phyloP scores from a whole-genome alignment of 2,113 vertebrate genomes.

The Takifugu bimaculatus region DNA sequence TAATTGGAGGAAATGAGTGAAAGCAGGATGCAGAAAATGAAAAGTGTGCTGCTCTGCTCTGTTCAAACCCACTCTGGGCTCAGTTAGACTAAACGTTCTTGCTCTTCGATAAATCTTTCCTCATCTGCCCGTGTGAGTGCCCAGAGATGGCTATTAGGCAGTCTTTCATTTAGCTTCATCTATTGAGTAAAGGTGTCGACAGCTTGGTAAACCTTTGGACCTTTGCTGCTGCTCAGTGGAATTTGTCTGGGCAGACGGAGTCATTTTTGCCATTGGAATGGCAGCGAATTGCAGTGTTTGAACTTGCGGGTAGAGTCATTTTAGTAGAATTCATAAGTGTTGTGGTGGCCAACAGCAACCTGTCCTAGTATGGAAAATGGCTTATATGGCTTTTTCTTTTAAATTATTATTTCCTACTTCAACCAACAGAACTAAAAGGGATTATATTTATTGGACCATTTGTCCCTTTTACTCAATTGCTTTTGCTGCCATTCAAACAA shows the following conservation, averaged over 20 bases:
- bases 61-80: conserved; percentile 8
- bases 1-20: conserved; percentile 52
- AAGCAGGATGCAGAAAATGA: conserved; percentile 33
- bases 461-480: conserved; percentile 16
- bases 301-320: conserved; percentile 19
- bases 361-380: conserved; percentile 33
- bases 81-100: conserved; percentile 9
- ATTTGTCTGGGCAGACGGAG: conserved; percentile 13
- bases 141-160: conserved; percentile 10
- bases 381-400: conserved; percentile 26
- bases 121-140: conserved; percentile 11
- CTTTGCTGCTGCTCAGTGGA: conserved; percentile 11
- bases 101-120: conserved; percentile 10
- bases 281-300: conserved; percentile 11
- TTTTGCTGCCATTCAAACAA: conserved; percentile 1
- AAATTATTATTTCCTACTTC: conserved; percentile 27
- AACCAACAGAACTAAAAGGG: conserved; percentile 21
- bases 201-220: conserved; percentile 22
- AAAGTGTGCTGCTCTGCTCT: conserved; percentile 21
- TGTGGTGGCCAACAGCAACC: conserved; percentile 23
- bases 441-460: conserved; percentile 19
- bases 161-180: conserved; percentile 39
- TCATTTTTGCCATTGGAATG: conserved; percentile 24
- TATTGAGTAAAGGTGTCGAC: conserved; percentile 20
- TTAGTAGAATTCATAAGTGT: conserved; percentile 34